These are phyloP conservation scores for Aquatica leii DNA, from an alignment of 2,888 invertebrate genomes.

Conservation along the genomic window DNA sequence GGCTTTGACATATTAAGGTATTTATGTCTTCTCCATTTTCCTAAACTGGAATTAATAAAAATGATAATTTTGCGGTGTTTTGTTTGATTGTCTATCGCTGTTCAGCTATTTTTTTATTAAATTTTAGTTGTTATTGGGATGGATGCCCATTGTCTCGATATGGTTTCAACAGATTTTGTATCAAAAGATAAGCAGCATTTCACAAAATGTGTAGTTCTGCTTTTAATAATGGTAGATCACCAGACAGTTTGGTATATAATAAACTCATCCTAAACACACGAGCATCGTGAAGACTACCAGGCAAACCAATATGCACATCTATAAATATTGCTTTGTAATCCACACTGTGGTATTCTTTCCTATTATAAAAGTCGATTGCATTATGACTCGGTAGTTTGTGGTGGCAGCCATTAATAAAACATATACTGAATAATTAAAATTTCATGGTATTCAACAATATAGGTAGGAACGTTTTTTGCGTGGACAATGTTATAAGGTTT, in stretches of 20 bases:
- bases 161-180: too few relatives aligned
- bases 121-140: too few relatives aligned
- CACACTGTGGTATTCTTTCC: too few relatives aligned
- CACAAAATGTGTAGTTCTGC: too few relatives aligned
- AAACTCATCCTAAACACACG: neutral
- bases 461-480: neutral
- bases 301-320: neutral
- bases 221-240: neutral
- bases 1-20: neutral
- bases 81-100: neutral
- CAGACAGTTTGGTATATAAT: neutral
- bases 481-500: neutral
- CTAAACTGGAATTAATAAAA: too few relatives aligned
- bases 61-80: too few relatives aligned
- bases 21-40: neutral
- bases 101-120: too few relatives aligned
- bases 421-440: too few relatives aligned
- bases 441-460: too few relatives aligned
- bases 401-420: neutral
- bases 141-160: too few relatives aligned
- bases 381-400: neutral
- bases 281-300: neutral
- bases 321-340: too few relatives aligned
- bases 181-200: too few relatives aligned
- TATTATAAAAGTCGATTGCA: neutral